Evolutionary conservation across 2,797 vertebrate genomes (phyloP), one percentile per base, ranked within the genome.

Genomic region (Cebuella pygmaea): DNA sequence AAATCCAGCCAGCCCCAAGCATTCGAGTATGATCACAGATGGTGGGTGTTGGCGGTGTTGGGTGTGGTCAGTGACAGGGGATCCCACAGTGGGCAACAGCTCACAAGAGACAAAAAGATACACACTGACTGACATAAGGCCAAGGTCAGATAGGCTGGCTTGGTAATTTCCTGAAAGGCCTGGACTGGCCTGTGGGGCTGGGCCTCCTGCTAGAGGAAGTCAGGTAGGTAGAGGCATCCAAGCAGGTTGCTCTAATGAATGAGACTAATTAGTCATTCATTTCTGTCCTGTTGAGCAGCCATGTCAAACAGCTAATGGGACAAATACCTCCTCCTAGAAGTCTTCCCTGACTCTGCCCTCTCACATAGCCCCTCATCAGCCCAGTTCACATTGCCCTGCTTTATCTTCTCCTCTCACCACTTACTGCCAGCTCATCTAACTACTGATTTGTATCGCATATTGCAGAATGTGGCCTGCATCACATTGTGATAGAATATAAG

Each of bases 91-190:
- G 11, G 52, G 12, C 5, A 1, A 50, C 30, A 78, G 22, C 76
- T 93, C 90, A 17, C 20, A 52, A 74, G 64, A 70, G 36, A 79
- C 48, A 1, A 52, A 78, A 33, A 82, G 46, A 46, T n/a, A 1
- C 24, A 88, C 39, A 39, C 33, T 44, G 75, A 46, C 93, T 27
- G 27, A 89, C 90, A 92, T 26, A 74, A 97, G 90, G 67, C 88
- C 88, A 91, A 94, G 55, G 67, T 88, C 64, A 89, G 50, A 27
- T 33, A 57, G 33, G 48, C 41, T 26, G 30, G 30, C 24, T 48
- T 48, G 44, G 39, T 41, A 39, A 89, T 93, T 95, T 81, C 46
- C 27, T 64, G 46, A 84, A 89, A 82, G 41, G 9, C 75, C 36
- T 13, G 5, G 36, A 19, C 30, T 1, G 17, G 14, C 41, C 76